Percentiles rank a stretch among this genome's conserved stretches.
Conservation (phyloP, 2,797 vertebrate genomes). For the Neosilurus mollespiculum region DNA sequence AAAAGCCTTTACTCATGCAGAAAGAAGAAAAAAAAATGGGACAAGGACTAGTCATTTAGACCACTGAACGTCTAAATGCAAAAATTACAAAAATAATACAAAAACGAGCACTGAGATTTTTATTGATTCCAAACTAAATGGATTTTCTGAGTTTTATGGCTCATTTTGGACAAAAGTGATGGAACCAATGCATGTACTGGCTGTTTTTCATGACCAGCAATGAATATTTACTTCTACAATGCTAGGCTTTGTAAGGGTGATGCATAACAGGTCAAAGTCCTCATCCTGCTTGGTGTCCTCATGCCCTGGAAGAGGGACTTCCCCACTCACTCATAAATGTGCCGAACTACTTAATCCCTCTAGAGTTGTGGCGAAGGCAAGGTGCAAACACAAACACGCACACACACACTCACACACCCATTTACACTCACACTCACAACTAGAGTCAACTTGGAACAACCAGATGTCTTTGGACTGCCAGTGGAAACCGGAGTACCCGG, state of each 20-base stretch:
- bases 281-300: background rate
- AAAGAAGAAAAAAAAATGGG: conserved; percentile 1
- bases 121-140: background rate
- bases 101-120: conserved; percentile 2
- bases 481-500: too few relatives aligned
- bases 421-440: too few relatives aligned
- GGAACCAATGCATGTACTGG: conserved; percentile 10
- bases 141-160: background rate
- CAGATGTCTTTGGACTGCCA: too few relatives aligned
- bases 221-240: background rate
- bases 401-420: too few relatives aligned
- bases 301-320: conserved; percentile 25
- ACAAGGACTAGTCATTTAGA: background rate
- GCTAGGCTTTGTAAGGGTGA: conserved; percentile 19
- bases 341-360: too few relatives aligned
- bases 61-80: conserved; percentile 5
- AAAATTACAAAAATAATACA: too few relatives aligned
- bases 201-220: conserved; percentile 16
- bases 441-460: too few relatives aligned
- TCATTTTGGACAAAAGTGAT: conserved; percentile 3
- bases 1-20: background rate
- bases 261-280: conserved; percentile 22
- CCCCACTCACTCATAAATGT: background rate
- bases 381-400: too few relatives aligned
- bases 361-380: too few relatives aligned